Percentiles rank a stretch among this genome's conserved stretches.
Conservation (phyloP, 2,797 vertebrate species). For the Sciaenops ocellatus region DNA sequence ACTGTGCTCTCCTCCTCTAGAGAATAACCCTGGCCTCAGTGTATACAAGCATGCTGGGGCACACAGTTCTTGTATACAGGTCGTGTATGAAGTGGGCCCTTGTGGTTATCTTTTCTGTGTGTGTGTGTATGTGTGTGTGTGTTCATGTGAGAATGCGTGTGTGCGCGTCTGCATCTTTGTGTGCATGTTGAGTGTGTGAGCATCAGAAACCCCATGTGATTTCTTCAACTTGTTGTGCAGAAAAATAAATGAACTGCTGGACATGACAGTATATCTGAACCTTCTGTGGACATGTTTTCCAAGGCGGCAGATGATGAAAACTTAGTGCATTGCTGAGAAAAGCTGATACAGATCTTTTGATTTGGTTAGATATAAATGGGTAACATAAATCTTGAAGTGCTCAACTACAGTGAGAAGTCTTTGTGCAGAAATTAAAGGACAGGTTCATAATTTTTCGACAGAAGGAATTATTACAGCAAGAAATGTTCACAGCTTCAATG, state of each 20-base stretch:
- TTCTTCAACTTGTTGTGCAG: conserved; percentile 47
- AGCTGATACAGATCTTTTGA: conserved; percentile 35
- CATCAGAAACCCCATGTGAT: conserved; percentile 56
- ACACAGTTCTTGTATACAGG: conserved; percentile 77
- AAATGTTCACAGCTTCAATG: background rate
- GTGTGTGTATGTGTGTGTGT: conserved; percentile 12
- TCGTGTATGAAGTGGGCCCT: conserved; percentile 65
- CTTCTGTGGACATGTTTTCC: conserved; percentile 45
- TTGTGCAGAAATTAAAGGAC: conserved; percentile 58
- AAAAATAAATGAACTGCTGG: conserved; percentile 50
- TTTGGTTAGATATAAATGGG: conserved; percentile 28
- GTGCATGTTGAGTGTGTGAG: conserved; percentile 55
- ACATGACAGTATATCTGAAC: background rate
- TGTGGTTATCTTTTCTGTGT: conserved; percentile 42
- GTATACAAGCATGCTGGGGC: conserved; percentile 77
- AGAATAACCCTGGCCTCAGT: conserved; percentile 74
- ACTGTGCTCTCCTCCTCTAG: conserved; percentile 77
- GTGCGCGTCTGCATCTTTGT: conserved; percentile 46
- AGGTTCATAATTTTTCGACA: conserved; percentile 8
- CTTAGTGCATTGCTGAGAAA: conserved; percentile 54
- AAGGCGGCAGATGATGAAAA: conserved; percentile 46
- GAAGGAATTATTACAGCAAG: conserved; percentile 10
- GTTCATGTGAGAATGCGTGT: conserved; percentile 15
- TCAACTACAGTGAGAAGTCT: conserved; percentile 33
- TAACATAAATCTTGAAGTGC: conserved; percentile 22